Percentiles rank a stretch among this genome's conserved stretches.
phyloP scores from a whole-genome alignment of 92 coral and sea anemone species.

The Parazoanthus swiftii region DNA sequence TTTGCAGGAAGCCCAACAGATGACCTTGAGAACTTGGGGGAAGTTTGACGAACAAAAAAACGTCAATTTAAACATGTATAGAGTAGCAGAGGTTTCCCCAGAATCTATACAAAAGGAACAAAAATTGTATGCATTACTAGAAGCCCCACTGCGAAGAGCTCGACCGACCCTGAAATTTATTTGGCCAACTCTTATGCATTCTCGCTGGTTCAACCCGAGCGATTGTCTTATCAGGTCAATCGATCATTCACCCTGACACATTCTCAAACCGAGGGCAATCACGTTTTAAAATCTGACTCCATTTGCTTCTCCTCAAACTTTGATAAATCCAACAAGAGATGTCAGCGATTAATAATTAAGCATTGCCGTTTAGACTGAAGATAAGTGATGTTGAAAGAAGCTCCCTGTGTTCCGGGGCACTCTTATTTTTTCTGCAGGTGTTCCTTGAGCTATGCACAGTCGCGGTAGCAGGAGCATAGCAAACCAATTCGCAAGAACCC shows the following conservation, averaged over 20 bases:
- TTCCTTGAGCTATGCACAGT: constrained; percentile 27
- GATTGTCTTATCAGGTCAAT: constrained; percentile 19
- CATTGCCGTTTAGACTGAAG: constrained; percentile 25
- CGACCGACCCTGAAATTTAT: neutral
- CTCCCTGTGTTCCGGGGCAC: neutral
- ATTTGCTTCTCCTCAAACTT: constrained; percentile 19
- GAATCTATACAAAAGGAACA: neutral
- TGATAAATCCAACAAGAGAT: constrained; percentile 23
- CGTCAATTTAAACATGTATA: neutral
- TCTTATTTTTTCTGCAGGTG: constrained; percentile 20
- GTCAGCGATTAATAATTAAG: constrained; percentile 6
- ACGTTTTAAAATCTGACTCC: neutral
- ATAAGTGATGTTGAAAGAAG: constrained; percentile 42
- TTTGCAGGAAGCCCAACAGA: neutral
- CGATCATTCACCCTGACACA: neutral
- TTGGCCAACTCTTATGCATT: neutral
- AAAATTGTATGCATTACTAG: neutral
- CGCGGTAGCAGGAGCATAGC: neutral
- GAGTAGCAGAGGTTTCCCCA: neutral
- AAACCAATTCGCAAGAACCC: constrained; percentile 8
- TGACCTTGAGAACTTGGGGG: neutral
- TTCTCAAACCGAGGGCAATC: constrained; percentile 12
- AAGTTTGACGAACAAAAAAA: neutral
- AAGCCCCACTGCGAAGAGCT: constrained; percentile 15
- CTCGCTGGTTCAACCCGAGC: neutral